phyloP scores from a whole-genome alignment of 2,113 vertebrate genomes.

The Sinosuthora webbiana region DNA sequence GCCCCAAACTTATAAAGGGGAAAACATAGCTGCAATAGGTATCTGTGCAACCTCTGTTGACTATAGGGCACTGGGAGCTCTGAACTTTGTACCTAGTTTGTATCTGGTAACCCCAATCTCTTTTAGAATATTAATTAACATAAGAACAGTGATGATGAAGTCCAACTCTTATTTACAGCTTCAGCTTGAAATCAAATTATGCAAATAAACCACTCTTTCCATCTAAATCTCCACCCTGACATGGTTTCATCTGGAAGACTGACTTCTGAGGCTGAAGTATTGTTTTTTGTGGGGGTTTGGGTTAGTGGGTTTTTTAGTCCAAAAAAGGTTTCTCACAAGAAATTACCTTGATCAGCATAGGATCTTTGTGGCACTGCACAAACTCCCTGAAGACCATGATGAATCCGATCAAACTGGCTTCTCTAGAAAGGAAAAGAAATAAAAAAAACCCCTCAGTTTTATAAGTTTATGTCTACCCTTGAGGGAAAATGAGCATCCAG shows the following conservation, averaged over 20 bases:
- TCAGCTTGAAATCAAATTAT: not conserved
- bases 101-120: not conserved
- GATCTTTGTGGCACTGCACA: slow-evolving; percentile 79
- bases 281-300: not conserved
- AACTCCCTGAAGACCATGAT: slow-evolving; percentile 82
- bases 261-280: not conserved
- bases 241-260: not conserved
- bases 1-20: not conserved
- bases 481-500: not conserved
- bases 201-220: not conserved
- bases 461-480: not conserved
- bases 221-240: not conserved
- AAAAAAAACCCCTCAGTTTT: rapidly evolving
- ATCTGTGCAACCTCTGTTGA: not conserved
- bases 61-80: not conserved
- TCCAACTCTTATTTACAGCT: not conserved
- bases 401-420: slow-evolving; percentile 75
- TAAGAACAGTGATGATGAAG: not conserved
- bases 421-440: slow-evolving; percentile 69
- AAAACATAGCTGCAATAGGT: not conserved
- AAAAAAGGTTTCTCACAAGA: not conserved
- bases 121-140: not conserved
- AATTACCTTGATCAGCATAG: slow-evolving; percentile 88
- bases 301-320: not conserved
- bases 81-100: not conserved